Conservation (phyloP, 2,888 invertebrate genomes). For the Leptopilina drosophilae region DNA sequence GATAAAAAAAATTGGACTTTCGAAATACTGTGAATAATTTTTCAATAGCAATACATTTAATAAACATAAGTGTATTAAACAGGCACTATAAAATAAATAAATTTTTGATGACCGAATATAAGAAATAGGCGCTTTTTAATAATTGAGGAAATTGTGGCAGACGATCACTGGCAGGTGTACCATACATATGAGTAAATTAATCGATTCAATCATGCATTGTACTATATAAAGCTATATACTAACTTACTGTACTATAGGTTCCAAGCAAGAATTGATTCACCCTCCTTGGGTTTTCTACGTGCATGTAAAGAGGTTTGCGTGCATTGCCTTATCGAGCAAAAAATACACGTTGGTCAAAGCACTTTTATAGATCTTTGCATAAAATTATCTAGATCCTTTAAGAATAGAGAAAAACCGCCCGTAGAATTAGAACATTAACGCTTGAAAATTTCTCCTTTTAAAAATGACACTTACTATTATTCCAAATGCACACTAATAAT, state of each 20-base stretch:
- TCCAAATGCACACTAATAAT: neutral
- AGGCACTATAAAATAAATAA: too few species aligned
- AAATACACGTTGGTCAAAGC: constrained; percentile 14
- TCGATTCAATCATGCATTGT: constrained; percentile 32
- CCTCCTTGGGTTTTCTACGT: neutral
- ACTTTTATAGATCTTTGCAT: neutral
- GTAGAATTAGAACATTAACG: constrained; percentile 5
- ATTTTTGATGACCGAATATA: too few species aligned
- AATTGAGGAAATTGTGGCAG: constrained; percentile 22
- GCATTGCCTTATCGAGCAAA: constrained; percentile 29
- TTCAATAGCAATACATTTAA: too few species aligned
- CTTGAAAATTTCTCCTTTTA: neutral
- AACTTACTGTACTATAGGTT: constrained; percentile 12
- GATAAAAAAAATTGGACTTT: too few species aligned
- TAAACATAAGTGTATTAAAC: too few species aligned
- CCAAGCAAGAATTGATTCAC: constrained; percentile 25
- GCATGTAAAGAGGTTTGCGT: constrained; percentile 3
- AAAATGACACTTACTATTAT: neutral
- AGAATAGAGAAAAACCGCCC: neutral
- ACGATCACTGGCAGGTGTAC: constrained; percentile 26
- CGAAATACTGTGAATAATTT: too few species aligned
- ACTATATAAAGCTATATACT: neutral
- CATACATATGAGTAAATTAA: constrained; percentile 11
- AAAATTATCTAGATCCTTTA: neutral
- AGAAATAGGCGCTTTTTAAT: constrained; percentile 2